Percentiles rank a stretch among this genome's conserved stretches.
These are phyloP conservation scores for Burhinus bistriatus DNA, from an alignment of 2,113 vertebrate genomes.

Conservation along the genomic window DNA sequence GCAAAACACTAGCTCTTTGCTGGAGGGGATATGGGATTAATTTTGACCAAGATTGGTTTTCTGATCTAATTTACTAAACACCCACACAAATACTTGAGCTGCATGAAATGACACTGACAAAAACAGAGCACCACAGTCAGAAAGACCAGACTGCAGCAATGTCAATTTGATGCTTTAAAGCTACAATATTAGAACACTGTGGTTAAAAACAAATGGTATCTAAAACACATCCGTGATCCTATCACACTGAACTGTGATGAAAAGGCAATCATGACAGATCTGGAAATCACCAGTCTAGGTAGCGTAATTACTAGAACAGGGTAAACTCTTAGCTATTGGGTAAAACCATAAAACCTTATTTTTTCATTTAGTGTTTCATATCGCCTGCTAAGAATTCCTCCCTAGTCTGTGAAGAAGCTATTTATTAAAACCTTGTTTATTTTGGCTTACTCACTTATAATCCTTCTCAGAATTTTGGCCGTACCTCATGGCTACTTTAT, in stretches of 20 bases:
- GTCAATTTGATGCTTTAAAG: not conserved
- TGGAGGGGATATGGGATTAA: not conserved
- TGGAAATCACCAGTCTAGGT: not conserved
- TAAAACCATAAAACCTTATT: not conserved
- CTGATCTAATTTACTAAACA: not conserved
- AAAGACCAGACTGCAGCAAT: not conserved
- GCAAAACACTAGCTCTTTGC: not conserved
- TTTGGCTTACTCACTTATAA: not conserved
- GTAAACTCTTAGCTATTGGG: not conserved
- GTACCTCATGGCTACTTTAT: not conserved
- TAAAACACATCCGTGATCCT: not conserved
- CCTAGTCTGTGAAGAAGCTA: not conserved
- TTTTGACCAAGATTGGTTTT: not conserved
- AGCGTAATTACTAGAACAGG: not conserved
- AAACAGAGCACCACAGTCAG: not conserved
- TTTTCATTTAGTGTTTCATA: not conserved
- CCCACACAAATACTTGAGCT: not conserved
- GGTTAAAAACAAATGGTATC: not conserved
- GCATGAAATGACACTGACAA: not conserved
- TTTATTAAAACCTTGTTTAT: not conserved
- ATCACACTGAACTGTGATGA: not conserved
- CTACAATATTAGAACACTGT: not conserved
- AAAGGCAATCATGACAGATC: not conserved
- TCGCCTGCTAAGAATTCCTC: not conserved
- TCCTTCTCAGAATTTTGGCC: not conserved